Percentiles rank a stretch among this genome's conserved stretches.
phyloP scores from a whole-genome alignment of 2,113 vertebrate species.

The Mionectes macconnelli region DNA sequence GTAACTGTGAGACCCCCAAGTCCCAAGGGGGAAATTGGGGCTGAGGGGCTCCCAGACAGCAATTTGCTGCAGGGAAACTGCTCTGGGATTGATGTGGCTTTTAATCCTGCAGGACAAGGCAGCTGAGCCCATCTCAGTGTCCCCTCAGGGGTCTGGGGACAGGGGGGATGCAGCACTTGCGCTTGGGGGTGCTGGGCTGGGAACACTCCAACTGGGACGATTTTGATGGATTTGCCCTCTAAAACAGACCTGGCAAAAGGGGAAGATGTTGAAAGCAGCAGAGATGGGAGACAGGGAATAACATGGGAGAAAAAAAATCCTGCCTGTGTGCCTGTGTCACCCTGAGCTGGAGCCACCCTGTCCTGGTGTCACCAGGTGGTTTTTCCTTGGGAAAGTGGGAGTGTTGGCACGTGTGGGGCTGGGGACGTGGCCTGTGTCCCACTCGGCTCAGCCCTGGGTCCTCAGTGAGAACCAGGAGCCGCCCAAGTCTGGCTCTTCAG shows the following conservation, averaged over 20 bases:
- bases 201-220: accelerated
- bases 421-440: background rate
- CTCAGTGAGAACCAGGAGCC: background rate
- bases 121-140: background rate
- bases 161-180: background rate
- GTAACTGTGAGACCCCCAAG: accelerated
- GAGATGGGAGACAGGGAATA: background rate
- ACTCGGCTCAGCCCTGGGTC: background rate
- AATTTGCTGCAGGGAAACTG: background rate
- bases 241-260: background rate
- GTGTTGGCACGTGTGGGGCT: accelerated
- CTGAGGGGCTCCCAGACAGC: background rate
- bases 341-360: accelerated
- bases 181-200: background rate
- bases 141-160: background rate
- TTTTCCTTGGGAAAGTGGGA: accelerated
- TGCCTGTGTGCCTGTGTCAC: background rate
- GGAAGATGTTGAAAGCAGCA: background rate
- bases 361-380: background rate
- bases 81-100: background rate
- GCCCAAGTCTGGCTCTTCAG: background rate
- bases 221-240: accelerated
- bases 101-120: background rate
- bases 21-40: accelerated
- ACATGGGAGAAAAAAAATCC: accelerated